Conservation (phyloP, 2,797 vertebrate species). For the Pelodytes ibericus region DNA sequence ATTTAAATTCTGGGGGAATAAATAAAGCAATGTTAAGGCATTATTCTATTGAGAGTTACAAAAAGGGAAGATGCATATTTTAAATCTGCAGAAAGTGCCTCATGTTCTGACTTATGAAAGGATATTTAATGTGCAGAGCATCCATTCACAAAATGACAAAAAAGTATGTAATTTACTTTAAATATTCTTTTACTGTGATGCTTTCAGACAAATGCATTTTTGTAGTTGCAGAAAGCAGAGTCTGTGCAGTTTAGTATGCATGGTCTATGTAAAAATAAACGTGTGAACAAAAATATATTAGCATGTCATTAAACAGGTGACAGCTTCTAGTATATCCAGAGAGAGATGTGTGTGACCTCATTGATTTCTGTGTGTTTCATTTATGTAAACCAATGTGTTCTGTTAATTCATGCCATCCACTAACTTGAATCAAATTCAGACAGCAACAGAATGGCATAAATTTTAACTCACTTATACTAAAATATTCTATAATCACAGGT, state of each 20-base stretch:
- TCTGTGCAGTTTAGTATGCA: neutral
- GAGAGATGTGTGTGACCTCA: constrained; percentile 31
- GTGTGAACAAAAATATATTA: constrained; percentile 18
- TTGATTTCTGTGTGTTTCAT: constrained; percentile 26
- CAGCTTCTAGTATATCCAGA: constrained; percentile 21
- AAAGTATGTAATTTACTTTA: neutral
- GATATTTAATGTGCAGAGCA: neutral
- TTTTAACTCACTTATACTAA: neutral
- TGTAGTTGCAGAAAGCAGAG: neutral
- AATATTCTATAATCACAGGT: neutral
- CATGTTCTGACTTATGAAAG: neutral
- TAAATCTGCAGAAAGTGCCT: neutral
- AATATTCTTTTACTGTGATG: neutral
- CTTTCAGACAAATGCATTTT: neutral
- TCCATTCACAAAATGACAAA: constrained; percentile 5
- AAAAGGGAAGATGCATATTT: neutral
- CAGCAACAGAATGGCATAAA: neutral
- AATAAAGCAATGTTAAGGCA: no score
- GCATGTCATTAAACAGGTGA: constrained; percentile 20
- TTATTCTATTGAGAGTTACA: neutral
- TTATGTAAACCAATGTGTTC: constrained; percentile 36
- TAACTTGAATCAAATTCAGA: neutral
- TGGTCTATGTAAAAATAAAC: neutral
- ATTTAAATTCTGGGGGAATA: no score
- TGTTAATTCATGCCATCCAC: constrained; percentile 22